Percentiles rank a stretch among this genome's conserved stretches.
Conservation (phyloP, 1,140 invertebrate genomes). For the Cydia pomonella region DNA sequence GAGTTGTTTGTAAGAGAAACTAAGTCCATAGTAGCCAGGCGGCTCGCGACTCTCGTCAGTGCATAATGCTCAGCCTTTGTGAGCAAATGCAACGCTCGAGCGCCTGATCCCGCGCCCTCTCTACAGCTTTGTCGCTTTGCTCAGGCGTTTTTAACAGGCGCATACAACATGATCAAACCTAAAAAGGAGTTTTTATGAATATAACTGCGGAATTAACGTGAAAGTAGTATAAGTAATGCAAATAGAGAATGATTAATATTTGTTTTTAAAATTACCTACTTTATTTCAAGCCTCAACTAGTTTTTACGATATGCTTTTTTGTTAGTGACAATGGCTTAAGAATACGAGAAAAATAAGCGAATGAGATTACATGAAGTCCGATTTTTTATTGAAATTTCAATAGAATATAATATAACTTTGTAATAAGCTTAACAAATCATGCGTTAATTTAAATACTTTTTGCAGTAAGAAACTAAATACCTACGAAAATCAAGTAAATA, state of each 20-base stretch:
- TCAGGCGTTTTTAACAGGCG: neutral
- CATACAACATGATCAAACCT: neutral
- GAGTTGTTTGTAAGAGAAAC: neutral
- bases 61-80: conserved; percentile 9
- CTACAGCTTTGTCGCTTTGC: neutral
- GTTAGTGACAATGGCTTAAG: too few relatives aligned
- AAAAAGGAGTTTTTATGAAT: neutral
- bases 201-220: neutral
- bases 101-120: conserved; percentile 1
- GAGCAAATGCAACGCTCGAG: conserved; percentile 13
- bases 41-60: neutral
- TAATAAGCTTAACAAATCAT: too few relatives aligned
- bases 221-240: neutral
- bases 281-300: too few relatives aligned
- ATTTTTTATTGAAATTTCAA: too few relatives aligned
- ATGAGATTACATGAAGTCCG: too few relatives aligned
- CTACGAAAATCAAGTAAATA: too few relatives aligned
- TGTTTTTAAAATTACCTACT: too few relatives aligned
- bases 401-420: too few relatives aligned
- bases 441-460: too few relatives aligned
- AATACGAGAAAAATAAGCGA: too few relatives aligned
- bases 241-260: neutral
- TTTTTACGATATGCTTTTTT: too few relatives aligned
- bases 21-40: neutral
- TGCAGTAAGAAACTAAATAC: too few relatives aligned